Evolutionary conservation across 2,113 vertebrate genomes (phyloP), one percentile per base, ranked within the genome.

Genomic region (Oryzias curvinotus): DNA sequence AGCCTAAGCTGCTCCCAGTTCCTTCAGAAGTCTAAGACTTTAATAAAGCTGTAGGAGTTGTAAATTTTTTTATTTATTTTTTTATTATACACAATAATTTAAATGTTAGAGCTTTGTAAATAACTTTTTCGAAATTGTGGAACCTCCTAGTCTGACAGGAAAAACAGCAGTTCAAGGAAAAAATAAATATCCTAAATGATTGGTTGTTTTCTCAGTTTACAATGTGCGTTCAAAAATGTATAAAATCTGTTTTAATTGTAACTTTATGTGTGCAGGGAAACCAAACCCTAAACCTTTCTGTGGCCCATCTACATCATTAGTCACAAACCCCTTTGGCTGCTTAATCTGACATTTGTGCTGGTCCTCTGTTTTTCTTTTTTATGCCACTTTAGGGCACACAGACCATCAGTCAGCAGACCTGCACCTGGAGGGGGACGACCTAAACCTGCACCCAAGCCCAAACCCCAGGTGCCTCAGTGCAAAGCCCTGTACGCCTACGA

Each of bases 391-490:
- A 98, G 97, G 0, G 93, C 88, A 19, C 93, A 95, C 77, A 93
- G 96, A 71, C 94, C 96, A 16, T 94, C 92, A 0, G 92, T 89
- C 44, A 94, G 74, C 81, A 90, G 95, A 0, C 97, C 97, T 1
- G 23, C 93, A 0, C 97, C 96, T 0, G 96, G 95, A 2, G 96
- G 94, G 5, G 97, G 97, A 2, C 87, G 96, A 26, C 97, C 97
- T 13, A 99, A 99, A 75, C 97, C 97, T 3, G 92, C 95, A 50
- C 96, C 97, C 30, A 98, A 98, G 73, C 97, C 97, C 12, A 99
- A 98, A 87, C 97, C 97, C 23, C 95, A 96, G 85, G 95, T 99
- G 52, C 97, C 96, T 0, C 96, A 99, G 89, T 99, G 97, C 90
- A 95, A 92, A 70, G 97, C 97, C 1, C 81, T 99, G 64, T 99